phyloP scores from a whole-genome alignment of 2,797 vertebrate genomes.

The Vireo griseus region DNA sequence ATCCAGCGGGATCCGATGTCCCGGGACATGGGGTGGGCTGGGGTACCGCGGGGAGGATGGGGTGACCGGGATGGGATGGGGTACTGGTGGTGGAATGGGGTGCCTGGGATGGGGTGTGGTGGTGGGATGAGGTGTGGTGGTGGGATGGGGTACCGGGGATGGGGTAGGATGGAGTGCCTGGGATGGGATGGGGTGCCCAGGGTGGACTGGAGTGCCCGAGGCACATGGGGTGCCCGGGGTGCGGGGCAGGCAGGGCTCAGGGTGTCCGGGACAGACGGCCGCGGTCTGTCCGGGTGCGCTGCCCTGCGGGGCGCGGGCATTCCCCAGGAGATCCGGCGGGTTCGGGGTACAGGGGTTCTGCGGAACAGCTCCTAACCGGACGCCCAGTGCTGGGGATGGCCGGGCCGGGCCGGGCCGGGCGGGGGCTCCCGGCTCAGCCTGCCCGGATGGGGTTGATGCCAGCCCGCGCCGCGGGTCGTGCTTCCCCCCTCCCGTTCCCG shows the following conservation, averaged over 20 bases:
- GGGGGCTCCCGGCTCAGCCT: background rate
- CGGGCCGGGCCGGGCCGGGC: background rate
- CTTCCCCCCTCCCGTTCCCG: background rate
- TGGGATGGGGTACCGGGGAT: background rate
- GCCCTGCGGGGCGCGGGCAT: background rate
- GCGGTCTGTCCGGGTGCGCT: background rate
- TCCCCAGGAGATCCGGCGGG: rapidly evolving
- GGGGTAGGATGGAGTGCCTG: no score
- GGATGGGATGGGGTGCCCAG: background rate
- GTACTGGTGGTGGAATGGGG: background rate
- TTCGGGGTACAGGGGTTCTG: background rate
- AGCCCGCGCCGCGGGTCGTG: background rate
- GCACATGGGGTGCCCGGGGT: background rate
- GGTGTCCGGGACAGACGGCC: no score
- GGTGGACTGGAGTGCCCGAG: background rate
- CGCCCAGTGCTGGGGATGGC: background rate
- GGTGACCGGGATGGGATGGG: background rate
- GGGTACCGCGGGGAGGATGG: background rate
- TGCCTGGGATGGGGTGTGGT: background rate
- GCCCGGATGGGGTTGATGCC: background rate
- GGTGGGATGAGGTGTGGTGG: background rate
- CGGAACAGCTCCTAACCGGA: background rate
- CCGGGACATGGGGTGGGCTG: background rate
- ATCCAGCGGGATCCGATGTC: background rate
- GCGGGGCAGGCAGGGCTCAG: background rate